Percentiles rank a stretch among this genome's conserved stretches.
Evolutionary conservation across 2,797 vertebrate species (phyloP).

Genomic region (Sebastiscus albofasciatus): DNA sequence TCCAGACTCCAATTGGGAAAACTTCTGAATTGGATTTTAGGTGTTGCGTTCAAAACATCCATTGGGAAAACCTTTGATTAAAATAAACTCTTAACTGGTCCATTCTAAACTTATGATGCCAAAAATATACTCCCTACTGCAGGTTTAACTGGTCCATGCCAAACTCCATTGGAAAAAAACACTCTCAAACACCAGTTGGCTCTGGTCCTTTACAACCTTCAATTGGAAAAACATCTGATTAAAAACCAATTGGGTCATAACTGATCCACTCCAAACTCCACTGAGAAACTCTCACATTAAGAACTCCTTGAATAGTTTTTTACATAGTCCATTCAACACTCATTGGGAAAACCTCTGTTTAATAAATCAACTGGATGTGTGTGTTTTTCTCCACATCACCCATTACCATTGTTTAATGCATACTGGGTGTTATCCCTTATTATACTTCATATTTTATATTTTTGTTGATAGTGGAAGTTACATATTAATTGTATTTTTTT

Average conservation of each 20-base stretch:
- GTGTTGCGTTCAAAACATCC: not conserved
- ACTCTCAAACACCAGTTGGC: not conserved
- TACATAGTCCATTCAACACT: not conserved
- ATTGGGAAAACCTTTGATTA: not conserved
- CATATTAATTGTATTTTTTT: not conserved
- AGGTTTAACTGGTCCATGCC: not conserved
- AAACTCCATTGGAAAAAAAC: not conserved
- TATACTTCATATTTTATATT: not conserved
- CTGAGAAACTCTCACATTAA: not conserved
- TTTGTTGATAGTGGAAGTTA: not conserved
- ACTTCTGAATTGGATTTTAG: not conserved
- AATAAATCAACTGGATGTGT: not conserved
- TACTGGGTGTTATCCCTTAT: not conserved
- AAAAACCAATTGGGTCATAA: not conserved
- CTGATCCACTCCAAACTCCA: not conserved
- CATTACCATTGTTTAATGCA: not conserved
- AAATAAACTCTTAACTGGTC: not conserved
- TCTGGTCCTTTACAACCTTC: not conserved
- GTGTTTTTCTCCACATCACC: not conserved
- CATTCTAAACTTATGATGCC: not conserved
- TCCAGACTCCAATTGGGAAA: not conserved
- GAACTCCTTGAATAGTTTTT: not conserved
- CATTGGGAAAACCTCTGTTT: not conserved
- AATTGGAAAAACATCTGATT: not conserved
- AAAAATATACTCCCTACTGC: no score